These are phyloP conservation scores for Microcebus lehilahytsara DNA, from an alignment of 2,113 vertebrate genomes.

Conservation along the genomic window DNA sequence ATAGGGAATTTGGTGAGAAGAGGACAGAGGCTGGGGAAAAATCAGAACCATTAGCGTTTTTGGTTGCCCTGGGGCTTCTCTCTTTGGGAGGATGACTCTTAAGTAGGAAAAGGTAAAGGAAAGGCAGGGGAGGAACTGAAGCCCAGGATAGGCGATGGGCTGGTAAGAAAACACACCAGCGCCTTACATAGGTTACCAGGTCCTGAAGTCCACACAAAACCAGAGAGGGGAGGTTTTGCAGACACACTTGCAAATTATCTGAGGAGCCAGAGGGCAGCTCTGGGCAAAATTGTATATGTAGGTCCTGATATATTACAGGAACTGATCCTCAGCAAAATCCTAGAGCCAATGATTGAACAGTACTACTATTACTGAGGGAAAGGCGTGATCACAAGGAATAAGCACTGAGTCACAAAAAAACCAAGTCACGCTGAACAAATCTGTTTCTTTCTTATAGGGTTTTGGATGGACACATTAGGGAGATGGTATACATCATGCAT, in stretches of 20 bases:
- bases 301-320: neutral
- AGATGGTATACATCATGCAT: neutral
- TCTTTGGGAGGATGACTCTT: neutral
- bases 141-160: neutral
- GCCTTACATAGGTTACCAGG: neutral
- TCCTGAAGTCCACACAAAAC: neutral
- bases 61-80: neutral
- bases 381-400: neutral
- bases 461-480: neutral
- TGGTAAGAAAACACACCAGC: neutral
- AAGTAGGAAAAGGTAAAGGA: neutral
- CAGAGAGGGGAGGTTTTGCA: neutral
- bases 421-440: neutral
- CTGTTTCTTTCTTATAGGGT: neutral
- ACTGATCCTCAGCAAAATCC: neutral
- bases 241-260: neutral
- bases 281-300: neutral
- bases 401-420: neutral
- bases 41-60: neutral
- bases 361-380: neutral
- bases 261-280: neutral
- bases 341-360: neutral
- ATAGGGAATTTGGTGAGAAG: neutral
- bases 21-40: neutral
- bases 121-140: neutral